Conservation (phyloP, 2,797 vertebrate species). For the Melanotaenia parkinsoni region DNA sequence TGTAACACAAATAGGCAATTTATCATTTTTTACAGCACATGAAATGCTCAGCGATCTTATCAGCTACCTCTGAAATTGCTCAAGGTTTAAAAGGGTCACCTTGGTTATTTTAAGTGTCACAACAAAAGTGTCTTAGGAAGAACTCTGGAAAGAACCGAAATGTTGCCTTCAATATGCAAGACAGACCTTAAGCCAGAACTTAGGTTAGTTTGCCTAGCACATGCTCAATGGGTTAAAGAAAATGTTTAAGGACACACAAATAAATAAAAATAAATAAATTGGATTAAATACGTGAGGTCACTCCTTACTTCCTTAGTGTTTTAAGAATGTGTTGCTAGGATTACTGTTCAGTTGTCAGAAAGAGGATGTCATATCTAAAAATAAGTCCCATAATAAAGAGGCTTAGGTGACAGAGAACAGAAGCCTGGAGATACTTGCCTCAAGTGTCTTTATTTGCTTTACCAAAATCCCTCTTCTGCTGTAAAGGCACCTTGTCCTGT, state of each 20-base stretch:
- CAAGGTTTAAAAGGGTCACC: neutral
- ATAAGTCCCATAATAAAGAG: constrained; percentile 49
- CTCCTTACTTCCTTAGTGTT: constrained; percentile 41
- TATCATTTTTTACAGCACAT: neutral
- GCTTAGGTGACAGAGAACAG: constrained; percentile 55
- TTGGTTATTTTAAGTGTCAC: neutral
- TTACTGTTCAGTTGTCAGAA: constrained; percentile 56
- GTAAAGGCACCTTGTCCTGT: constrained; percentile 40
- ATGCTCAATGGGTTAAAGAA: neutral
- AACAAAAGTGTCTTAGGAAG: neutral
- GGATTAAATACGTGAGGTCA: constrained; percentile 27
- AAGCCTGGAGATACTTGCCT: constrained; percentile 38
- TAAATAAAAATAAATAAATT: neutral
- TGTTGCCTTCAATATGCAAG: neutral
- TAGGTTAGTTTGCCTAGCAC: no score
- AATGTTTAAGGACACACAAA: neutral
- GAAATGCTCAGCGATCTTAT: neutral
- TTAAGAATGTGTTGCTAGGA: constrained; percentile 53
- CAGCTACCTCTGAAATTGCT: neutral
- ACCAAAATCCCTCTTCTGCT: constrained; percentile 44
- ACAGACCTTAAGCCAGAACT: no score
- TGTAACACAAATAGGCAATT: neutral
- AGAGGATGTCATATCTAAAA: constrained; percentile 55
- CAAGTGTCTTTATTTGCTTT: constrained; percentile 51
- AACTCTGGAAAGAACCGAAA: neutral